Evolutionary conservation across 2,797 vertebrate genomes (phyloP).

Genomic region (Chanos chanos): DNA sequence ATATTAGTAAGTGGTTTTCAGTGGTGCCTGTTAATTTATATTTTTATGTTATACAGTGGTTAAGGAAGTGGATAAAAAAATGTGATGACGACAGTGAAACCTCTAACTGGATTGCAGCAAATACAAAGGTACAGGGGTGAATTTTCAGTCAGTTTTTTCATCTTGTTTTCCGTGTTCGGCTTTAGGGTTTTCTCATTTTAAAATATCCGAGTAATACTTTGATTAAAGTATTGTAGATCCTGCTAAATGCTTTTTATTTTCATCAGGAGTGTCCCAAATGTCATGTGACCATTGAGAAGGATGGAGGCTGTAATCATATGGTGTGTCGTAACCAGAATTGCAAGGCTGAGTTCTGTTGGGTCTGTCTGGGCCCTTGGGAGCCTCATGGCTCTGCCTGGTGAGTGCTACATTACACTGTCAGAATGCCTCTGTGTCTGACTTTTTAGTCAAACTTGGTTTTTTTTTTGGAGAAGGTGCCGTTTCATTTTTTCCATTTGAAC

Average conservation of each 20-base stretch:
- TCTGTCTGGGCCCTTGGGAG: slow-evolving; percentile 98
- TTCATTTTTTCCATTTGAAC: neutral
- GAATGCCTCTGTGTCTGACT: neutral
- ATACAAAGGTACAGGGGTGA: slow-evolving; percentile 88
- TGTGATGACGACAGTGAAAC: slow-evolving; percentile 99
- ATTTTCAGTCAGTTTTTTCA: too few species aligned
- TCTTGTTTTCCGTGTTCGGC: too few species aligned
- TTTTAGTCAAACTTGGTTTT: neutral
- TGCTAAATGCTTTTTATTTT: slow-evolving; percentile 30
- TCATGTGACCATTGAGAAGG: slow-evolving; percentile 98
- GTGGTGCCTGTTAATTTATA: neutral
- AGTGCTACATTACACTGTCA: too few species aligned
- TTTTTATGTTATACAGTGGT: slow-evolving; percentile 75
- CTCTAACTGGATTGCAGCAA: slow-evolving; percentile 99
- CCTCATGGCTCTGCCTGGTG: slow-evolving; percentile 98
- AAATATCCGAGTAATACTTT: too few species aligned
- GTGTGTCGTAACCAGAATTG: slow-evolving; percentile 99
- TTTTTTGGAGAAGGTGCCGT: too few species aligned
- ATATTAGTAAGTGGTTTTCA: neutral
- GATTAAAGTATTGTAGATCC: too few species aligned
- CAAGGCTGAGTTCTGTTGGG: slow-evolving; percentile 99
- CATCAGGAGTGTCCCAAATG: slow-evolving; percentile 97
- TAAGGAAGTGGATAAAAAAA: slow-evolving; percentile 99
- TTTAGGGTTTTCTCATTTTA: too few species aligned
- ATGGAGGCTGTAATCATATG: slow-evolving; percentile 99